Base-by-base conservation (phyloP, 2,113 vertebrate species). In the Rhizomys pruinosus region DNA sequence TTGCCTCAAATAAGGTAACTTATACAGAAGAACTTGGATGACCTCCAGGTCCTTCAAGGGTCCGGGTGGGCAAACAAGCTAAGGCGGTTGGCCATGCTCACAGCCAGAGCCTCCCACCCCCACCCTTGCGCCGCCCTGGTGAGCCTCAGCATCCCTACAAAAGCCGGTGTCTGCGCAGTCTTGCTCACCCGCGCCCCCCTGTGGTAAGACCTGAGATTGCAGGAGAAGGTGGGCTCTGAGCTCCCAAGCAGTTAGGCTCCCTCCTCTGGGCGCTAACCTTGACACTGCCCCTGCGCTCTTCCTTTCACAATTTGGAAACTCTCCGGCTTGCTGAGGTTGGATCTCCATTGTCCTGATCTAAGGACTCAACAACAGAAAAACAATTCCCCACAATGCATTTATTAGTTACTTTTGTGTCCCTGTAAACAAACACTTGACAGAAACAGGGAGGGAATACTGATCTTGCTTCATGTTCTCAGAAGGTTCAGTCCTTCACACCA, bases 161-260 rank as follows among this genome's bases (percentile, higher is more conserved):
- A 20, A 72, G 52, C n/a, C 37, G 10, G 0, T 3, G 12, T 52
- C 1, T 0, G 23, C 2, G 1, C 47, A 39, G 52, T 76, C 90
- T 97, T 95, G 87, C 95, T 94, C 90, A 72, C 84, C 71, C 61
- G 94, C 61, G 78, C 96, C 95, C 8, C 96, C 92, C 37, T 74
- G 96, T 96, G 97, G 95, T 74, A 22, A 78, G 69, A 55, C 9
- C 23, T 0, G 87, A 82, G 93, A 84, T 87, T 91, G 80, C 29
- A 13, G 42, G 42, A 32, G 52, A 89, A 84, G 12, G n/a, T 27
- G 7, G 1, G 15, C 44, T 57, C 13, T 2, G 68, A 61, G n/a
- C 7, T 0, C 1, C 34, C 47, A 34, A 59, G 12, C 37, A 1
- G 0, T 1, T 22, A 32, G 37, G n/a, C 44, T 29, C 2, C 1